A percentile compares a stretch with the other conserved stretches of the same genome.
Conservation (phyloP, 1,140 invertebrate species). For the Lordiphosa collinella region DNA sequence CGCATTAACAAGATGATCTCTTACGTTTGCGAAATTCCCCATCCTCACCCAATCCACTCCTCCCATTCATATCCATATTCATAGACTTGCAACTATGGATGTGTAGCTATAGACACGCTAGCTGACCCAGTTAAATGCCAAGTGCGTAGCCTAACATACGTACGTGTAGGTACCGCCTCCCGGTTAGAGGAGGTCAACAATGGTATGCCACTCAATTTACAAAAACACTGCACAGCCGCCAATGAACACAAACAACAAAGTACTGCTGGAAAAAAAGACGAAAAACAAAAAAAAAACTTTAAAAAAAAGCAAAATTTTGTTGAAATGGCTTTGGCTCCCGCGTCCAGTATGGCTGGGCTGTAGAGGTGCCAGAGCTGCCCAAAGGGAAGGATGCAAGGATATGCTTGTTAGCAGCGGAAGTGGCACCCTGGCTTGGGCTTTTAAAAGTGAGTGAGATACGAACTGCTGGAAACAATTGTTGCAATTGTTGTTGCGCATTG, state of each 20-base stretch:
- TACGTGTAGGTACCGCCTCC: neutral
- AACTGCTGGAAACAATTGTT: slow-evolving; percentile 25
- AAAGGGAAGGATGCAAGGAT: slow-evolving; percentile 43
- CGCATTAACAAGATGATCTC: no score
- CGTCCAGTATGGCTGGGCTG: slow-evolving; percentile 26
- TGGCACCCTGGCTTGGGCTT: slow-evolving; percentile 20
- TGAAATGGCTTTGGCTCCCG: slow-evolving; percentile 10
- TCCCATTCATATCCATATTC: slow-evolving; percentile 16
- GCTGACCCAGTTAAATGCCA: slow-evolving; percentile 39
- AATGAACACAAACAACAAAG: slow-evolving; percentile 40
- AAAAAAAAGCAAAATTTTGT: slow-evolving; percentile 31
- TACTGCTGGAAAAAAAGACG: slow-evolving; percentile 11
- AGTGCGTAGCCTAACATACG: slow-evolving; percentile 9
- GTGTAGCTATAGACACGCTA: slow-evolving; percentile 4
- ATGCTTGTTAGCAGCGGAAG: slow-evolving; percentile 69
- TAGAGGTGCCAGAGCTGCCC: slow-evolving; percentile 30
- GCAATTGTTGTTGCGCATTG: slow-evolving; percentile 23
- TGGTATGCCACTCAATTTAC: slow-evolving; percentile 57
- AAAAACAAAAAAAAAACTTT: slow-evolving; percentile 8
- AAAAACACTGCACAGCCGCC: slow-evolving; percentile 42
- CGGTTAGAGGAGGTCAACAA: slow-evolving; percentile 52
- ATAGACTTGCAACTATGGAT: slow-evolving; percentile 9
- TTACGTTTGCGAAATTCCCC: no score
- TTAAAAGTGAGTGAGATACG: slow-evolving; percentile 20
- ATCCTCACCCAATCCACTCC: no score